Conservation (phyloP, 2,113 vertebrate species). For the Prunella himalayana region DNA sequence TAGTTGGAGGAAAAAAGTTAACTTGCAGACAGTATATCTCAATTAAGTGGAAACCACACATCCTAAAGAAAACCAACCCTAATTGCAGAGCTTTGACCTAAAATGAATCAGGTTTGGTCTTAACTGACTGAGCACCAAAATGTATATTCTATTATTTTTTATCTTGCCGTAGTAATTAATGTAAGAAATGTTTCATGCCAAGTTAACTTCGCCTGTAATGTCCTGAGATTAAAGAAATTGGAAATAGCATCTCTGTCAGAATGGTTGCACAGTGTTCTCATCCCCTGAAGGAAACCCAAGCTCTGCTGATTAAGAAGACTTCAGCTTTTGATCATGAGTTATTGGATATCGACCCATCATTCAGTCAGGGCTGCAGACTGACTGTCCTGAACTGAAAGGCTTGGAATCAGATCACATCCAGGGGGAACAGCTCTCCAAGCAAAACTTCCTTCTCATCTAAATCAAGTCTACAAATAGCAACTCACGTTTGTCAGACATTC, state of each 20-base stretch:
- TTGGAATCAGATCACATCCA: conserved; percentile 45
- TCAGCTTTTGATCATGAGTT: conserved; percentile 72
- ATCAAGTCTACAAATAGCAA: conserved; percentile 62
- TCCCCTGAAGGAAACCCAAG: conserved; percentile 65
- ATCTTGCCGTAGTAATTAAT: conserved; percentile 67
- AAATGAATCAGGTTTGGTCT: conserved; percentile 51
- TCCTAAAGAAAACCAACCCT: background rate
- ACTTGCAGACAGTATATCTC: conserved; percentile 41
- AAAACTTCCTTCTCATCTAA: conserved; percentile 55
- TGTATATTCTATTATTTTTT: conserved; percentile 43
- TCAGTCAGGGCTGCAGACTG: conserved; percentile 56
- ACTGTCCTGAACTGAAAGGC: conserved; percentile 57
- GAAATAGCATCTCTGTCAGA: conserved; percentile 55
- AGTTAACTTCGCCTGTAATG: conserved; percentile 52
- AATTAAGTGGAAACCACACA: conserved; percentile 61
- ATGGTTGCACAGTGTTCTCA: conserved; percentile 29
- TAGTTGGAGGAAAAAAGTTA: conserved; percentile 42
- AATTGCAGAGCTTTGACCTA: conserved; percentile 20
- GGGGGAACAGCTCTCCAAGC: conserved; percentile 4
- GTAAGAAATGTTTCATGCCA: conserved; percentile 48
- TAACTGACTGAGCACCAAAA: conserved; percentile 9
- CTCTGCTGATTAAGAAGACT: conserved; percentile 71
- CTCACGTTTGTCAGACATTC: conserved; percentile 63
- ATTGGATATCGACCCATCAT: conserved; percentile 72
- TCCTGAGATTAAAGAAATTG: conserved; percentile 68